Evolutionary conservation across 1,140 invertebrate genomes (phyloP).

Genomic region (Centruroides vittatus): DNA sequence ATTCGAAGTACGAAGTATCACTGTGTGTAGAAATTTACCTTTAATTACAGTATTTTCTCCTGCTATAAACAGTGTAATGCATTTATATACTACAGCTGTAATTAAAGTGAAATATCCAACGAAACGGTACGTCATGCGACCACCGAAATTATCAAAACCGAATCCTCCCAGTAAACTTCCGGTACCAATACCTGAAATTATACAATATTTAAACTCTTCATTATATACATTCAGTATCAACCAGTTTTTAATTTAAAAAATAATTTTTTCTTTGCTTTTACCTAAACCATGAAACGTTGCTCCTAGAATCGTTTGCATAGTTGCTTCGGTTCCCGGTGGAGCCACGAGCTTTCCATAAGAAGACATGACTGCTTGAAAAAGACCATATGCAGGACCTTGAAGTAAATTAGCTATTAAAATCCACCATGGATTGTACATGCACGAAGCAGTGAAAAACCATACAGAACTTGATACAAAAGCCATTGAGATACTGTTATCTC

Average conservation of each 20-base stretch:
- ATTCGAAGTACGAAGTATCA: no score
- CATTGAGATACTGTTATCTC: constrained; percentile 57
- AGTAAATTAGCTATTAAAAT: constrained; percentile 68
- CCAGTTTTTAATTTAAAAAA: no score
- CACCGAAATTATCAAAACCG: constrained; percentile 3
- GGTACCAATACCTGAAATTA: not conserved
- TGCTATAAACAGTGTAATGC: no score
- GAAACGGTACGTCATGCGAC: constrained; percentile 1
- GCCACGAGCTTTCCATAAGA: constrained; percentile 73
- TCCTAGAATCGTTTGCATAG: constrained; percentile 49
- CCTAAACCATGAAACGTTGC: constrained; percentile 16
- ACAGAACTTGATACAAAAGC: constrained; percentile 40
- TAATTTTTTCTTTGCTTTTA: not conserved
- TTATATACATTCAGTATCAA: no score
- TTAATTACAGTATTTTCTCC: no score
- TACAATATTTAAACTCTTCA: not conserved
- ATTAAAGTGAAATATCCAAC: not conserved
- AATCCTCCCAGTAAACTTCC: constrained; percentile 7
- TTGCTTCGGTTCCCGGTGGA: constrained; percentile 70
- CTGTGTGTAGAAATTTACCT: no score
- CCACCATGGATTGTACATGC: constrained; percentile 52
- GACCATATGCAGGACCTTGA: constrained; percentile 72
- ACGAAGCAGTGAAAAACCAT: constrained; percentile 67
- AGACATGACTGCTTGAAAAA: constrained; percentile 75
- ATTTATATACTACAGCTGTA: no score